Evolutionary conservation across 2,888 invertebrate genomes (phyloP), one percentile per base, ranked within the genome.

Genomic region (Sericinus montela): DNA sequence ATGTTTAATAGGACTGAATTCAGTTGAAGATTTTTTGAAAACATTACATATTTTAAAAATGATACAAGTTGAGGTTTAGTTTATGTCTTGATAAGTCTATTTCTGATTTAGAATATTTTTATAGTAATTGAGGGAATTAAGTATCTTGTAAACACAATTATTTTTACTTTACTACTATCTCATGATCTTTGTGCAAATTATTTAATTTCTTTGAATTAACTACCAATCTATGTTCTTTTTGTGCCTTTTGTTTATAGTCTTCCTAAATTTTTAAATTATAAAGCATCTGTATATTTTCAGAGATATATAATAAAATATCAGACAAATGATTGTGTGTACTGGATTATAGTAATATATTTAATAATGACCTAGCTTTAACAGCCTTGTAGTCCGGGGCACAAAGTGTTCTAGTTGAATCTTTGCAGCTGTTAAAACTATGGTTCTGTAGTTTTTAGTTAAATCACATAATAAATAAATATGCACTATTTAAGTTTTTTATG

Each of bases 401-500:
- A 65, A 79, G 82, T 80, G 81, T 53, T 57, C 57, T 45, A 42
- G 39, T 39, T 38, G 32, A 38, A 14, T 48, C 40, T 46, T 46
- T 62, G 65, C 61, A 53, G 74, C 72, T 65, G 60, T 60, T 61
- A 53, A 51, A 58, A 62, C 58, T 65, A 65, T 36, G 62, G 68
- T 71, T 73, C 69, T 60, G 64, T 80, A 81, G 73, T 71, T 75
- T 47, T 72, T 74, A 76, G 66, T 71, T 72, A 59, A 72, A 75
- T 72, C 72, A 75, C 73, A 57, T 72, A 67, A 67, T 72, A 65
- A 69, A 65, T 58, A 53, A 54, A 52, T 53, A 63, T 64, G 72
- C 73, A 75, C 71, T 77, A 72, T 77, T 74, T 81, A 75, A 75
- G 74, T 74, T 75, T 73, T 71, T 59, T 71, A 71, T 72, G 72